Base-by-base conservation (phyloP, 2,797 vertebrate genomes). In the Epinephelus awoara region DNA sequence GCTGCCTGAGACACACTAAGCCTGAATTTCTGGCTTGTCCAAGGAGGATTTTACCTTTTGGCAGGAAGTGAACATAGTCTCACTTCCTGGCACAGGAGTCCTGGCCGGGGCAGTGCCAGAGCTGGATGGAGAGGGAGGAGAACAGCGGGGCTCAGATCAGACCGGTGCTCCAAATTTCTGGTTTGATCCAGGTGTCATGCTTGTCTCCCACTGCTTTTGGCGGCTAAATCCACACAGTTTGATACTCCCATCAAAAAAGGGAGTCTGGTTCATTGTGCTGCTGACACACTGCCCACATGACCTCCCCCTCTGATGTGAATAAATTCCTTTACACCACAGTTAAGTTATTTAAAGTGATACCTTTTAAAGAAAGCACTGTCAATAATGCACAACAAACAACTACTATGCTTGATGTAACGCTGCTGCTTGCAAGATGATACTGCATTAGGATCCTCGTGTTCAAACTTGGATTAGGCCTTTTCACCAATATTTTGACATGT, bases 1-100 rank as follows among this genome's bases (percentile, higher is more conserved):
- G 72, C 75, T 84, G 83, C 51, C 79, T 79, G 68, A 85, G 77
- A 82, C 71, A 50, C 59, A 67, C 47, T 89, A 79, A 88, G 83
- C 77, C 72, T 83, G 67, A 11, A n/a, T 84, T 51, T 85, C 66
- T 85, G 88, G 66, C 58, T 76, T 83, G 75, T 83, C 71, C 68
- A 72, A 57, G 61, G 56, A 85, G 82, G 82, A 71, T 72, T 90
- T 78, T 68, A 86, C 64, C 71, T 87, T 56, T 77, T 84, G 80
- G 73, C 75, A 81, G 66, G 25, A 78, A 72, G 68, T 67, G 65
- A 84, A 66, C 63, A 75, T 59, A 58, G 54, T 84, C 67, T 83
- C 63, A 58, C n/a, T 72, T 65, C n/a, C 72, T 84, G 82, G 84
- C 67, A 34, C 46, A 19, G 7, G 40, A 80, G 55, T 67, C 12